These are phyloP conservation scores for Ephialtes manifestator DNA, from an alignment of 2,888 invertebrate species.

Conservation along the genomic window DNA sequence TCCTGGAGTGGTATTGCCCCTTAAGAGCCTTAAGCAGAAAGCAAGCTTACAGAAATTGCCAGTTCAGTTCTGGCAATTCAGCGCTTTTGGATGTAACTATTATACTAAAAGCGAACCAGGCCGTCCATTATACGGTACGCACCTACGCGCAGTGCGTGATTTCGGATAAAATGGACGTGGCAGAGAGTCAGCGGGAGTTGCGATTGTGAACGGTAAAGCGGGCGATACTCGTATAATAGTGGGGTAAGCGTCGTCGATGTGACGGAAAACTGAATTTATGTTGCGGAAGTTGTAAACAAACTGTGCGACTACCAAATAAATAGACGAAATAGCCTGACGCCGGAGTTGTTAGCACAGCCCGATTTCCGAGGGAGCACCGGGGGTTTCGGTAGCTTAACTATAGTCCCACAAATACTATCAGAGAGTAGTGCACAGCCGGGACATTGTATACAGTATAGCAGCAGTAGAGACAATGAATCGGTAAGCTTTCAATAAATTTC, in stretches of 20 bases:
- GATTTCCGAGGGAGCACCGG: slow-evolving; percentile 24
- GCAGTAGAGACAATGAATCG: slow-evolving; percentile 69
- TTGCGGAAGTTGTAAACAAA: slow-evolving; percentile 79
- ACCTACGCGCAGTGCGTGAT: slow-evolving; percentile 31
- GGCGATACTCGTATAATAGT: slow-evolving; percentile 21
- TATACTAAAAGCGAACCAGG: background rate
- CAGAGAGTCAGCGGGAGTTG: slow-evolving; percentile 28
- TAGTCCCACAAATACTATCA: background rate
- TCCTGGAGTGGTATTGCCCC: too few relatives aligned
- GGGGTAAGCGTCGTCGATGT: slow-evolving; percentile 77
- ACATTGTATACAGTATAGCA: slow-evolving; percentile 32
- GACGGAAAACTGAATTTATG: slow-evolving; percentile 80
- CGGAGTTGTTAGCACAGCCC: slow-evolving; percentile 54
- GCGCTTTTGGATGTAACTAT: background rate
- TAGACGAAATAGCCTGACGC: slow-evolving; percentile 71
- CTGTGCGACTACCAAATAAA: slow-evolving; percentile 72
- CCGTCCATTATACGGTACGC: slow-evolving; percentile 6
- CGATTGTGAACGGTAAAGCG: slow-evolving; percentile 45
- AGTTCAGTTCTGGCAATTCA: background rate
- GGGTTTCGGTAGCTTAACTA: slow-evolving; percentile 22
- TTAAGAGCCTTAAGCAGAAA: background rate
- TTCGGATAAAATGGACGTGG: slow-evolving; percentile 42
- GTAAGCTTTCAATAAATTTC: slow-evolving; percentile 74
- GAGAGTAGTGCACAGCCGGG: background rate
- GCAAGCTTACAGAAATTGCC: background rate